Conservation (phyloP, 92 coral and sea anemone species). For the Meandrina meandrites region DNA sequence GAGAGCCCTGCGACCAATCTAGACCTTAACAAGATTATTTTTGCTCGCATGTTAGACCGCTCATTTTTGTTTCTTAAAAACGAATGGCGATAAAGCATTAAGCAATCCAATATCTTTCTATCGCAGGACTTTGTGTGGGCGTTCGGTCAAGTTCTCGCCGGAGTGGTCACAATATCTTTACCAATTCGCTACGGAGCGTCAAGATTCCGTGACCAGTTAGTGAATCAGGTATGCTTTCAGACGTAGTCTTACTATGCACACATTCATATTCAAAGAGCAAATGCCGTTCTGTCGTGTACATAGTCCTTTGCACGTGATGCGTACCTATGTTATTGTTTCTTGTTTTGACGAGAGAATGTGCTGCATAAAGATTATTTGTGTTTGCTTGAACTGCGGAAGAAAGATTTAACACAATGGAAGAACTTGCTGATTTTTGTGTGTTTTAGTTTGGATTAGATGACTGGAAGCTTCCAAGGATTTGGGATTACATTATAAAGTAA, state of each 20-base stretch:
- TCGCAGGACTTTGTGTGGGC: constrained; percentile 89
- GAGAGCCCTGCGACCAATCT: too few relatives aligned
- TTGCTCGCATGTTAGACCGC: neutral
- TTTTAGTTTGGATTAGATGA: constrained; percentile 81
- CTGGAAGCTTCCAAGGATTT: constrained; percentile 78
- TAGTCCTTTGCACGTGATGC: too few relatives aligned
- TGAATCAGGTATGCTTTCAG: constrained; percentile 60
- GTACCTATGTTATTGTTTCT: too few relatives aligned
- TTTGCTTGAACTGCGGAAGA: too few relatives aligned
- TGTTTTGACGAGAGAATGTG: too few relatives aligned
- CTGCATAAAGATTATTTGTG: too few relatives aligned
- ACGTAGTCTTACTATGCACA: neutral
- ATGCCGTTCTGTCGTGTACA: too few relatives aligned
- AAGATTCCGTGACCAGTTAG: constrained; percentile 62
- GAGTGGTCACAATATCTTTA: constrained; percentile 51
- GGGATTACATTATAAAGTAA: constrained; percentile 82
- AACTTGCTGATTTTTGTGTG: too few relatives aligned
- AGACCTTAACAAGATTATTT: too few relatives aligned
- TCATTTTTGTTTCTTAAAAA: neutral
- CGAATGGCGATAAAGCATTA: neutral
- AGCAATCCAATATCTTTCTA: neutral
- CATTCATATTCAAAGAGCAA: too few relatives aligned
- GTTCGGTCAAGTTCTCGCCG: constrained; percentile 74
- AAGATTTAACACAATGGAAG: too few relatives aligned
- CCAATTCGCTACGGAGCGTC: constrained; percentile 76